These are phyloP conservation scores for Campylomormyrus tamandua DNA, from an alignment of 2,113 vertebrate genomes.

Conservation along the genomic window DNA sequence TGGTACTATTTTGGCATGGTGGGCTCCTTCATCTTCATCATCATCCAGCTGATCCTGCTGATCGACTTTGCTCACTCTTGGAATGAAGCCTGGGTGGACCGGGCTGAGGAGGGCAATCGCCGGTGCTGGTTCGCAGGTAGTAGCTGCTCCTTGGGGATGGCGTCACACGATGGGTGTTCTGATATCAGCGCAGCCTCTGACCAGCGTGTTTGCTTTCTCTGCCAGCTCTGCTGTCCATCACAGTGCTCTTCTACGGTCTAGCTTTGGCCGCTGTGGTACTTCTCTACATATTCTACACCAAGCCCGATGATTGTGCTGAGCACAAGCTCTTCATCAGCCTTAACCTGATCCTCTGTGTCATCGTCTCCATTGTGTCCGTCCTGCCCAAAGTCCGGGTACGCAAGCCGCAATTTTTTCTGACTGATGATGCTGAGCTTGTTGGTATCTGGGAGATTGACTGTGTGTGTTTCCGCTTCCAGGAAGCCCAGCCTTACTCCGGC, in stretches of 20 bases:
- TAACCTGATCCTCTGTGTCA: conserved; percentile 77
- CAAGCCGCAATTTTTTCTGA: neutral
- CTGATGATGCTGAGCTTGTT: neutral
- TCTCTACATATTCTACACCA: conserved; percentile 78
- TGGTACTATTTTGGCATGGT: conserved; percentile 85
- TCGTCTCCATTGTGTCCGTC: conserved; percentile 66
- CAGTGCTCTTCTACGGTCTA: conserved; percentile 57
- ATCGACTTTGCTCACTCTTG: conserved; percentile 83
- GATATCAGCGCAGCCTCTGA: neutral
- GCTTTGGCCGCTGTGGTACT: conserved; percentile 58
- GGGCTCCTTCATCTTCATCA: conserved; percentile 82
- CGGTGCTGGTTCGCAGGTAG: conserved; percentile 75
- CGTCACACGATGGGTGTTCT: neutral
- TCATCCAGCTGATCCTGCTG: conserved; percentile 83
- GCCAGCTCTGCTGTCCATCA: conserved; percentile 68
- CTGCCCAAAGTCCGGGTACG: conserved; percentile 86
- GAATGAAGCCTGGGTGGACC: conserved; percentile 78
- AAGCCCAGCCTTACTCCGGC: conserved; percentile 81
- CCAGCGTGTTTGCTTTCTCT: neutral
- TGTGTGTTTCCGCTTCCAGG: conserved; percentile 45
- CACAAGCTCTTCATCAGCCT: conserved; percentile 84
- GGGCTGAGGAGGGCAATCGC: conserved; percentile 57
- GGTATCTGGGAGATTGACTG: fast-evolving
- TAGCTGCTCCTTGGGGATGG: too few species aligned
- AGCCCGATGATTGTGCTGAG: conserved; percentile 59